Evolutionary conservation across 2,888 invertebrate genomes (phyloP).

Genomic region (Pollenia griseotomentosa): DNA sequence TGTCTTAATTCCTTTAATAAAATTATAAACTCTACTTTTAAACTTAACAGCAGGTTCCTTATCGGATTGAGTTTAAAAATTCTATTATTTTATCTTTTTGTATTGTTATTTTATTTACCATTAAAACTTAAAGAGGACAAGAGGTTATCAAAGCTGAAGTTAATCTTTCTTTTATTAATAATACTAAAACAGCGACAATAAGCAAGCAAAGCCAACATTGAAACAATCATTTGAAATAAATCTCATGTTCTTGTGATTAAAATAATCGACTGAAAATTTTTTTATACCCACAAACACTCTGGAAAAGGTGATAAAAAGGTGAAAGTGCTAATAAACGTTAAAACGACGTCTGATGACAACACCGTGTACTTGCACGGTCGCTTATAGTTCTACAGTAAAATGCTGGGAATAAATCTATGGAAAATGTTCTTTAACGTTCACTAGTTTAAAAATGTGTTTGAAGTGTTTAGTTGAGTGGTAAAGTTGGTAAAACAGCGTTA

Average conservation of each 20-base stretch:
- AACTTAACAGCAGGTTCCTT: background rate
- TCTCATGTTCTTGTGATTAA: constrained; percentile 48
- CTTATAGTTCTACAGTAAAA: no score
- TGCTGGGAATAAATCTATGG: background rate
- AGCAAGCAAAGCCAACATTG: background rate
- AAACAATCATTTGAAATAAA: constrained; percentile 34
- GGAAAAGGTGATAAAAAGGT: constrained; percentile 20
- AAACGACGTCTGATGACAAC: background rate
- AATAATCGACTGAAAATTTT: constrained; percentile 33
- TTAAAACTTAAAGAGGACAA: no score
- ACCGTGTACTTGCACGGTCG: constrained; percentile 19
- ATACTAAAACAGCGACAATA: background rate
- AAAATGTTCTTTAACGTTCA: background rate
- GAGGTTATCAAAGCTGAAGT: no score
- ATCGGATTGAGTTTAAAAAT: background rate
- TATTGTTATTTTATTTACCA: no score
- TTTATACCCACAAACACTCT: constrained; percentile 12
- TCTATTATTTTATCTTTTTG: background rate
- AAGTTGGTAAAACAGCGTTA: background rate
- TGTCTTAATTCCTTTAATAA: background rate
- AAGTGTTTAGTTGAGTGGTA: background rate
- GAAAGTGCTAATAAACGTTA: constrained; percentile 16
- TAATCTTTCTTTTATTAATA: no score
- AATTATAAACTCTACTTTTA: background rate
- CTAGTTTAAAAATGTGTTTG: background rate